Percentiles rank a stretch among this genome's conserved stretches.
These are phyloP conservation scores for Copidosoma aretas DNA, from an alignment of 2,888 invertebrate genomes.

Conservation along the genomic window DNA sequence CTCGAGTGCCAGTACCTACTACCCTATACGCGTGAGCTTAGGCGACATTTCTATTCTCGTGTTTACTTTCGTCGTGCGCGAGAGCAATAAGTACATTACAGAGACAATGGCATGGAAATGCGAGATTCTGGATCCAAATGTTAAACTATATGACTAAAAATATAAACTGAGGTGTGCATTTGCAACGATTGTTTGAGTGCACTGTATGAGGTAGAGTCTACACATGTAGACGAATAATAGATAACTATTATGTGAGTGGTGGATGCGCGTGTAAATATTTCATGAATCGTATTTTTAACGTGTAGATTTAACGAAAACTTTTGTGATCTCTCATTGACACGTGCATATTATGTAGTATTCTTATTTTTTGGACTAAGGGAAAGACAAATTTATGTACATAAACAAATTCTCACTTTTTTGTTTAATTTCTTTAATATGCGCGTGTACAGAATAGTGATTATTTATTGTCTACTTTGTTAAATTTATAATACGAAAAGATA, in stretches of 20 bases:
- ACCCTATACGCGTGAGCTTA: too few relatives aligned
- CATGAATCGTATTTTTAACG: too few relatives aligned
- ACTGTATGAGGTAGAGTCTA: not conserved
- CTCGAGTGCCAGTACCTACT: too few relatives aligned
- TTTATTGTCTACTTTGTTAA: not conserved
- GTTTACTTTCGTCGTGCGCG: not conserved
- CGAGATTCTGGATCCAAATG: not conserved
- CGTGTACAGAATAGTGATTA: not conserved
- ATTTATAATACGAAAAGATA: not conserved
- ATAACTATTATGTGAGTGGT: too few relatives aligned
- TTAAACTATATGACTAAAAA: not conserved
- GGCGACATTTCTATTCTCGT: not conserved
- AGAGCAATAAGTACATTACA: not conserved
- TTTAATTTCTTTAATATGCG: too few relatives aligned
- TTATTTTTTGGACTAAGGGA: too few relatives aligned
- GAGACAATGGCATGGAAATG: not conserved
- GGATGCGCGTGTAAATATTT: too few relatives aligned
- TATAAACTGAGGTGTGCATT: not conserved
- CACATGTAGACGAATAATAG: not conserved
- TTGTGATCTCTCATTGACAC: too few relatives aligned
- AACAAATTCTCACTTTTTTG: too few relatives aligned
- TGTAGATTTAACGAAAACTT: not conserved
- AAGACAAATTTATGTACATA: too few relatives aligned
- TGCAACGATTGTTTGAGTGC: not conserved
- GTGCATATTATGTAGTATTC: too few relatives aligned